Evolutionary conservation across 2,888 invertebrate genomes (phyloP), one percentile per base, ranked within the genome.

Genomic region (Chorisops tibialis): DNA sequence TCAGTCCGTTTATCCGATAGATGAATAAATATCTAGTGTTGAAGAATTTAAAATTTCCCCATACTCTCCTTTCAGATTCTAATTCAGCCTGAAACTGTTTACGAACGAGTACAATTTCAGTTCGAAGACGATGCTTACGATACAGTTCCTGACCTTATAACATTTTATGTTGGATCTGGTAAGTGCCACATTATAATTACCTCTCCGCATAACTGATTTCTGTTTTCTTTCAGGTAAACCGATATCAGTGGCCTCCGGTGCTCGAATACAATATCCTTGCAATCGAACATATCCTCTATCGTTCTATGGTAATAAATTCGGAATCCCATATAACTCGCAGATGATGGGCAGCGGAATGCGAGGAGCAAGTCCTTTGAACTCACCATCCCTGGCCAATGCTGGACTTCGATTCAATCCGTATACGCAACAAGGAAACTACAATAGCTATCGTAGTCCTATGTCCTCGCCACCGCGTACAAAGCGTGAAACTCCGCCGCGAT

Each of bases 61-160:
- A n/a, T n/a, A n/a, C n/a, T n/a, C n/a, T n/a, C 30, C 7, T 52
- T 77, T 5, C 73, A 91, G 91, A 86, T 90, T 65, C 83, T 91
- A 1, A 83, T 92, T 1, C 92, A 93, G 72, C 91, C 92, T 0
- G 91, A 93, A 71, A 94, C 94, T 0, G 93, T 94, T 4, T 95
- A 95, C 76, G 93, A 95, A 77, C 82, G 91, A 68, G 88, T 93
- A 30, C 93, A 95, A 74, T 96, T 91, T 75, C 92, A 93, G 73
- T 94, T 96, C 74, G 96, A 96, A 77, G 94, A 94, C 72, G 93
- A 94, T 74, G 88, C 91, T 1, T 96, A 94, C 73, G 93, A 93
- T 73, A 93, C 93, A 2, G 92, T 96, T 18, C 91, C 94, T 0
- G 94, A 95, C 76, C 83, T 97, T 61, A 93, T 96, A 66, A 94